Base-by-base conservation (phyloP, 2,888 invertebrate species). In the Falcaria lacertinaria region DNA sequence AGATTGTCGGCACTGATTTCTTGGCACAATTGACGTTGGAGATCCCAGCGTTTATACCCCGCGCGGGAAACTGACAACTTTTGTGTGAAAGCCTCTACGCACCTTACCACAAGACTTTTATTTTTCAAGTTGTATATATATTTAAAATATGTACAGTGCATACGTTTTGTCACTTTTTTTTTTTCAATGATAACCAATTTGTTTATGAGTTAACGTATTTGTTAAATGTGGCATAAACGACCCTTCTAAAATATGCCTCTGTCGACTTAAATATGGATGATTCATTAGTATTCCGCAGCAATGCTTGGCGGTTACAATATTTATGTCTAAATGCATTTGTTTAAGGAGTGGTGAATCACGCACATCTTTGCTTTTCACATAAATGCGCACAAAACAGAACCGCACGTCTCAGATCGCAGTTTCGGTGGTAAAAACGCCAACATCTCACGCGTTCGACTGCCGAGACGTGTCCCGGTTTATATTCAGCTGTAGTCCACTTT, bases 1-100 rank as follows among this genome's bases (percentile, higher is more conserved):
- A 75, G 83, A 83, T 84, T 75, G 75, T 74, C 71, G 70, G 62
- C 70, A 61, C 70, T 78, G 80, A 82, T 82, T 83, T 74, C 66
- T 69, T 71, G 67, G 66, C 71, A 77, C 77, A 80, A 75, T 74
- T 61, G 69, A 66, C 69, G 64, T 63, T 63, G 59, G 50, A 57
- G 54, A 68, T 70, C 61, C 60, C 62, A 53, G 52, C 69, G 69
- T 71, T 75, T 70, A 76, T 74, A 63, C 69, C 60, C 59, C 39
- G 48, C 57, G 57, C 19, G 57, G 62, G 57, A 61, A 61, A 68
- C 65, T 74, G 80, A 75, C 77, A 75, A 67, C 68, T 70, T 73
- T 75, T 71, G 64, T 75, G 69, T 68, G 60, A 61, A 60, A 55
- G 50, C 52, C 44, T 40, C 49, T n/a, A n/a, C 47, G 43, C 48